Evolutionary conservation across 2,888 invertebrate genomes (phyloP).

Genomic region (Heteromurus nitidus): DNA sequence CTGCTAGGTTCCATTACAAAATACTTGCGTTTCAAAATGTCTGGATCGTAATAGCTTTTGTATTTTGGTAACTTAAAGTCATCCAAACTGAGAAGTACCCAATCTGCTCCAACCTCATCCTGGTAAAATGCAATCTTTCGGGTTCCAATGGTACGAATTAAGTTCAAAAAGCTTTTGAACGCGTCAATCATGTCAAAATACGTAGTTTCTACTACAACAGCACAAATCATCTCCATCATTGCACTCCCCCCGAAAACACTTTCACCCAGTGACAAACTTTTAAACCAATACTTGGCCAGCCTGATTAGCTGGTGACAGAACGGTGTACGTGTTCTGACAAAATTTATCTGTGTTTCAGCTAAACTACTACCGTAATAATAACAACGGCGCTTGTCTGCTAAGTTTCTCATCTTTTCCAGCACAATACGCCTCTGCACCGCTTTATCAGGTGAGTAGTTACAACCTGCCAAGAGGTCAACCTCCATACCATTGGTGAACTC

Average conservation of each 20-base stretch:
- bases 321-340: neutral
- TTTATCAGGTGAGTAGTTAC: neutral
- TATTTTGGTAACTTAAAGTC: constrained; percentile 24
- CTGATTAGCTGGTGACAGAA: constrained; percentile 21
- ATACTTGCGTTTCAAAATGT: neutral
- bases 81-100: neutral
- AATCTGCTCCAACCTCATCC: neutral
- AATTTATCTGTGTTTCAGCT: neutral
- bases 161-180: constrained; percentile 23
- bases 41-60: neutral
- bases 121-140: constrained; percentile 32
- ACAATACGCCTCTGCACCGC: neutral
- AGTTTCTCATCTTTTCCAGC: neutral
- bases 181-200: neutral
- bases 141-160: neutral
- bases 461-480: constrained; percentile 53
- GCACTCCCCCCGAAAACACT: constrained; percentile 45
- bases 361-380: constrained; percentile 25
- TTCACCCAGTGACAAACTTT: constrained; percentile 19
- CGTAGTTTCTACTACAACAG: neutral
- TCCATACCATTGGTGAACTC: constrained; percentile 46
- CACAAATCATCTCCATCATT: constrained; percentile 46
- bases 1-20: constrained; percentile 56
- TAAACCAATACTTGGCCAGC: constrained; percentile 48
- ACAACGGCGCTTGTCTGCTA: neutral